Evolutionary conservation across 2,113 vertebrate species (phyloP), one percentile per base, ranked within the genome.

Genomic region (Hoplias malabaricus): DNA sequence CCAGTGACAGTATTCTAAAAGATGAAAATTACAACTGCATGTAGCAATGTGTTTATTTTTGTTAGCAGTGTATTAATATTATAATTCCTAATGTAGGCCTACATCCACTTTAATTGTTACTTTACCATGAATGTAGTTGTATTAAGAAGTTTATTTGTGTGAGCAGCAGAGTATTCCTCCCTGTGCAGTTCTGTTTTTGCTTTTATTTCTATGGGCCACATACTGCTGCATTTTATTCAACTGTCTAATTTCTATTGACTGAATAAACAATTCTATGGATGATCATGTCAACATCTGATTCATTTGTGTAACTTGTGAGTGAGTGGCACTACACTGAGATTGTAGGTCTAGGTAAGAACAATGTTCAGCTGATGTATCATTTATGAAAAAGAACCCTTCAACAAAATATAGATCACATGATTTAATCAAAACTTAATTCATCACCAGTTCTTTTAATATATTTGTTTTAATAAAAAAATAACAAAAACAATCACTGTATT

Each of bases 161-260:
- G 67, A 77, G 40, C 69, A 80, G 69, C 69, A 59, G 14, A 69
- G 63, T 69, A 67, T 62, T 80, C 80, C 36, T 73, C 56, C 56
- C 2, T 79, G 78, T 87, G 85, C 83, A 75, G 65, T 79, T 73
- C 40, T 69, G 80, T 80, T 86, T 87, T 65, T 81, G 61, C 50
- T 82, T 82, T 12, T 69, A 42, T 74, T 77, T 78, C 40, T 29
- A 77, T 87, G 80, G 82, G 79, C 80, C 86, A 73, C 75, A 79
- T 70, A 80, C 84, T 89, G 86, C 84, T 68, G 67, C 79, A 69
- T 85, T 87, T 87, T 83, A 85, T 84, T 80, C 36, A 69, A 27
- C 72, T 69, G 78, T 76, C 66, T 82, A 80, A 88, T 91, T 91
- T 90, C 78, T 78, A 88, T 87, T 80, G 86, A 87, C 77, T 86